phyloP scores from a whole-genome alignment of 2,797 vertebrate genomes.

The Macrochelys suwanniensis region DNA sequence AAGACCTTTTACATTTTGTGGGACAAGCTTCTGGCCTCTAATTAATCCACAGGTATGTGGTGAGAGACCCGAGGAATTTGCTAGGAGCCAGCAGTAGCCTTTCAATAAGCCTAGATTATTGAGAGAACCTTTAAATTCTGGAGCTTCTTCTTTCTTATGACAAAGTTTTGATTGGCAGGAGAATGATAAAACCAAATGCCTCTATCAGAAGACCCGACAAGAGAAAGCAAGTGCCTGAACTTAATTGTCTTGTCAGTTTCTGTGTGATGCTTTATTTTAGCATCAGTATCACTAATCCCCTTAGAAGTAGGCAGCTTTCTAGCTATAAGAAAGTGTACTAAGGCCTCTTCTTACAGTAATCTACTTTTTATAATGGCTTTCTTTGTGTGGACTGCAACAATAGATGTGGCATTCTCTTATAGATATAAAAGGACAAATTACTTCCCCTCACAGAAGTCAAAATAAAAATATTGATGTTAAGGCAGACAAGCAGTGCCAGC shows the following conservation, averaged over 20 bases:
- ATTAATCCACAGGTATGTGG: neutral
- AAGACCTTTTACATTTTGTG: neutral
- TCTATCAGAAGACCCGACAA: neutral
- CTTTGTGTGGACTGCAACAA: neutral
- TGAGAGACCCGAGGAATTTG: neutral
- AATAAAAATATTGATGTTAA: neutral
- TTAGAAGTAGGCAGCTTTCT: neutral
- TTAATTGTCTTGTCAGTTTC: neutral
- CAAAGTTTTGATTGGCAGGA: neutral
- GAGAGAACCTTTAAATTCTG: neutral
- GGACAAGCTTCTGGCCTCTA: neutral
- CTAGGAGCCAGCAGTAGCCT: neutral
- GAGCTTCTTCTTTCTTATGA: neutral
- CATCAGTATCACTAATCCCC: neutral
- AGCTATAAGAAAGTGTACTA: rapidly evolving
- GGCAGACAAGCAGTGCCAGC: neutral
- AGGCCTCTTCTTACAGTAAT: neutral
- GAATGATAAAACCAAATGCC: neutral
- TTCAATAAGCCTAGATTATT: neutral
- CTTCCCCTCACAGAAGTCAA: neutral
- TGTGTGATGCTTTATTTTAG: neutral
- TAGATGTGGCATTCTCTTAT: neutral
- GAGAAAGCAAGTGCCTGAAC: neutral
- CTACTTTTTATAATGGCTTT: neutral
- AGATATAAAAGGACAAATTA: neutral